Conservation (phyloP, 2,888 invertebrate genomes). For the Cactoblastis cactorum region DNA sequence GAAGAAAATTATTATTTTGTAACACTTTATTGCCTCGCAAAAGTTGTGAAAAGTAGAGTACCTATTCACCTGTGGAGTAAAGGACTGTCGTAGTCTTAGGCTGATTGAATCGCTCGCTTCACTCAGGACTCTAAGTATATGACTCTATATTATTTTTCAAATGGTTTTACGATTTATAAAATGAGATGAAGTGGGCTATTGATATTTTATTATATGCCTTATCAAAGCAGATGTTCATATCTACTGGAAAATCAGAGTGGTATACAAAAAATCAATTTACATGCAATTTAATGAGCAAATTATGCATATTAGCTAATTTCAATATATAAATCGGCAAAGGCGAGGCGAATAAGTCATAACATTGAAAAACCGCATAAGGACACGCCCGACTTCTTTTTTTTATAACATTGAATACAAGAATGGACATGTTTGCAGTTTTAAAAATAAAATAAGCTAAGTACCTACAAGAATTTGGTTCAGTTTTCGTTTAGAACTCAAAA, state of each 20-base stretch:
- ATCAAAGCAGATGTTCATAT: slow-evolving; percentile 51
- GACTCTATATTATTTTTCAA: no score
- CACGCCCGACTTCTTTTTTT: slow-evolving; percentile 43
- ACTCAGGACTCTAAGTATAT: no score
- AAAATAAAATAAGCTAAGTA: neutral
- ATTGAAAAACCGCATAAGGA: slow-evolving; percentile 60
- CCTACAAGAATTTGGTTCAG: neutral
- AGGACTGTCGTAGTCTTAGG: no score
- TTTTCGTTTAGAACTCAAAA: no score
- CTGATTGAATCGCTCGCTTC: no score
- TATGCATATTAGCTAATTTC: slow-evolving; percentile 60
- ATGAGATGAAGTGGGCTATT: no score
- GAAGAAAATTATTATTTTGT: no score
- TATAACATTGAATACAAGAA: slow-evolving; percentile 44
- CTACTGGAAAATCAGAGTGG: slow-evolving; percentile 33
- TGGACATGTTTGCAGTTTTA: slow-evolving; percentile 30
- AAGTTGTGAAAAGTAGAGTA: no score
- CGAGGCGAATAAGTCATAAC: slow-evolving; percentile 77
- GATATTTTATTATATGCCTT: slow-evolving; percentile 54
- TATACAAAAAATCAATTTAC: slow-evolving; percentile 61
- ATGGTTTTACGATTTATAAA: no score
- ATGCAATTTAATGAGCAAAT: slow-evolving; percentile 64
- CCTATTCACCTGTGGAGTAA: no score
- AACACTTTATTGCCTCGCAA: no score
- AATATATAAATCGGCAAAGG: slow-evolving; percentile 58